These are phyloP conservation scores for Dorcus parallelipipedus DNA, from an alignment of 2,888 invertebrate species.

Conservation along the genomic window DNA sequence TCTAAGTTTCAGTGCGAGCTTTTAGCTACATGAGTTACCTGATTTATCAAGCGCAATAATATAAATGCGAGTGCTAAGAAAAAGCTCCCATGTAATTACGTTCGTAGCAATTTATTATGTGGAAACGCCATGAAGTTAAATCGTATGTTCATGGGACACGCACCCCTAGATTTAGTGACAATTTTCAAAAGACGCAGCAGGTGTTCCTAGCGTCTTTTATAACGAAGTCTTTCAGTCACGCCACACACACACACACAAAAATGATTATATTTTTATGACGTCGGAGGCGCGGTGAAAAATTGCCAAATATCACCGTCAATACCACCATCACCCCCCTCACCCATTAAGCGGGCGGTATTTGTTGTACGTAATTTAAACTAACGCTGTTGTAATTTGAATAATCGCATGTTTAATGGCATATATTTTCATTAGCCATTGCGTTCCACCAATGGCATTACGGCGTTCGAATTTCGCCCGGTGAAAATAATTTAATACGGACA, in stretches of 20 bases:
- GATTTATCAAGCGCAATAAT: no score
- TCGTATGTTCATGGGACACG: slow-evolving; percentile 15
- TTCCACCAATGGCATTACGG: background rate
- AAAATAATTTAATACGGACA: no score
- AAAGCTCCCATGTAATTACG: no score
- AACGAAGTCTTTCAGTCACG: background rate
- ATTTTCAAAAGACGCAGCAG: slow-evolving; percentile 18
- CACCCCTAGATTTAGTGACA: slow-evolving; percentile 13
- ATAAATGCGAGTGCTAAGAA: no score
- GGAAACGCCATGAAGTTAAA: slow-evolving; percentile 16
- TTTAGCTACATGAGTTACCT: no score
- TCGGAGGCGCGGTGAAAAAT: no score
- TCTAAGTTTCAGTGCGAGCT: no score
- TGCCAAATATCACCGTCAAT: no score
- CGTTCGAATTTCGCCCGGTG: background rate
- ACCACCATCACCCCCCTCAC: no score
- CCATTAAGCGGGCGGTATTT: no score
- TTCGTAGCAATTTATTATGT: background rate
- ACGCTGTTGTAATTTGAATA: slow-evolving; percentile 23
- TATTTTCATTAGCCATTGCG: slow-evolving; percentile 23
- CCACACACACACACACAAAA: background rate
- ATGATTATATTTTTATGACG: background rate
- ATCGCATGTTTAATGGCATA: slow-evolving; percentile 23
- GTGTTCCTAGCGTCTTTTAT: slow-evolving; percentile 7
- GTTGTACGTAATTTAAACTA: slow-evolving; percentile 18